Evolutionary conservation across 2,113 vertebrate genomes (phyloP).

Genomic region (Haemorhous mexicanus): DNA sequence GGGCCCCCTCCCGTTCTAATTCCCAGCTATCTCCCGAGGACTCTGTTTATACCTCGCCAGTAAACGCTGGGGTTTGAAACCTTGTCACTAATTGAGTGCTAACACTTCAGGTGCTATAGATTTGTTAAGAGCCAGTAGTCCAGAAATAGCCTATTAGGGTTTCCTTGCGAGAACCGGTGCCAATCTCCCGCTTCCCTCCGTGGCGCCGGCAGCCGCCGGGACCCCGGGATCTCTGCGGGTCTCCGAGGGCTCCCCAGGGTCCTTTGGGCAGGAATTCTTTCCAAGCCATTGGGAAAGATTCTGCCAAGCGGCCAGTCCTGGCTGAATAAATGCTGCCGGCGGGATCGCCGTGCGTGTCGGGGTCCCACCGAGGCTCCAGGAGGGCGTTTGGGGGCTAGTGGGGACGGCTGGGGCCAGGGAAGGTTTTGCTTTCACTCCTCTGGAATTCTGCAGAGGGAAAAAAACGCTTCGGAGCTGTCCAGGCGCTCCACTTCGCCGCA

Average conservation of each 20-base stretch:
- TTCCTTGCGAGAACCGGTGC: slow-evolving; percentile 41
- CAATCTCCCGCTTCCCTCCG: not conserved
- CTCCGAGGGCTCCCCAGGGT: not conserved
- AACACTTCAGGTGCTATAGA: slow-evolving; percentile 72
- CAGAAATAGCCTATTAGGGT: slow-evolving; percentile 67
- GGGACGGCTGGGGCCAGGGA: not conserved
- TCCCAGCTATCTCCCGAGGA: slow-evolving; percentile 51
- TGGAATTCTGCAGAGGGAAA: not conserved
- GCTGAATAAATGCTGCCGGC: not conserved
- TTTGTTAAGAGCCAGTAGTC: slow-evolving; percentile 71
- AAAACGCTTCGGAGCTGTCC: slow-evolving; percentile 25
- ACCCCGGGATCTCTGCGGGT: not conserved
- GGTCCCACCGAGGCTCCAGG: not conserved
- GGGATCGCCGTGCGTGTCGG: not conserved
- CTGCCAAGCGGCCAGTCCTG: not conserved
- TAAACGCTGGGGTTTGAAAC: slow-evolving; percentile 56
- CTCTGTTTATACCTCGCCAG: slow-evolving; percentile 65
- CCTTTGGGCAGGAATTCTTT: not conserved
- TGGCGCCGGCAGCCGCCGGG: not conserved
- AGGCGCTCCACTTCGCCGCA: not conserved
- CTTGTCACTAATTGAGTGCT: slow-evolving; percentile 69
- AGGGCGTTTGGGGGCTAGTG: not conserved
- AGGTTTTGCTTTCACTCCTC: not conserved
- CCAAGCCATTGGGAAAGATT: not conserved
- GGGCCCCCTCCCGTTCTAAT: slow-evolving; percentile 15